These are phyloP conservation scores for Sebastes hubbsi DNA, from an alignment of 2,797 vertebrate genomes.

Conservation along the genomic window DNA sequence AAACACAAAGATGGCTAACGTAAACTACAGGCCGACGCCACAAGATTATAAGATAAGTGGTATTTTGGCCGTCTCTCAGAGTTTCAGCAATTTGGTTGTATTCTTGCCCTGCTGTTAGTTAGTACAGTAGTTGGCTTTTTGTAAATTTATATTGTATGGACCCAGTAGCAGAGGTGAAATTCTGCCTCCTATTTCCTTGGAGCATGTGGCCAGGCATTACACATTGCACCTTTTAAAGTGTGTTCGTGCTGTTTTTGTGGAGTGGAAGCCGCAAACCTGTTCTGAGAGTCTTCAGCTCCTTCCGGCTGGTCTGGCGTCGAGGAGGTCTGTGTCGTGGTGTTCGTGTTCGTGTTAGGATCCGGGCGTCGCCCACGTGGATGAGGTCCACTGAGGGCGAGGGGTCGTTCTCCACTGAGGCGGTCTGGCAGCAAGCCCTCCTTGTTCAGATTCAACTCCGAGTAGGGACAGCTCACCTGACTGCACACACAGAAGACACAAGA, in stretches of 20 bases:
- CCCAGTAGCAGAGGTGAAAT: neutral
- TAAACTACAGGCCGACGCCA: neutral
- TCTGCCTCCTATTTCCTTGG: neutral
- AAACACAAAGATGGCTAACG: neutral
- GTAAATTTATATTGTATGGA: neutral
- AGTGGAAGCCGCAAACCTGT: constrained; percentile 70
- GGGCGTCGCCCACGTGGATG: constrained; percentile 79
- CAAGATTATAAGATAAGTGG: neutral
- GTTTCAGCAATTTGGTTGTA: neutral
- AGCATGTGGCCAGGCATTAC: neutral
- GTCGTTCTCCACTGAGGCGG: constrained; percentile 87
- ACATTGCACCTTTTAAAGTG: neutral
- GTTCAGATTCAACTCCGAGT: constrained; percentile 90
- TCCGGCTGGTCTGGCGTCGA: constrained; percentile 54
- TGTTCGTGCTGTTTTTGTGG: neutral
- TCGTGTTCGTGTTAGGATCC: constrained; percentile 59
- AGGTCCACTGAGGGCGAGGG: constrained; percentile 68
- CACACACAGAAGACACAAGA: constrained; percentile 8
- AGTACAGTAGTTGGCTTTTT: neutral
- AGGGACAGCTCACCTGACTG: constrained; percentile 90
- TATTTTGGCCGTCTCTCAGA: too few species aligned
- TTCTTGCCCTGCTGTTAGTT: neutral
- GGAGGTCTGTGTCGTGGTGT: constrained; percentile 39
- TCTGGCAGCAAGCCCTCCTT: constrained; percentile 88
- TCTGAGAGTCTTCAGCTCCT: constrained; percentile 72